Base-by-base conservation (phyloP, 2,113 vertebrate species). In the Egretta garzetta region DNA sequence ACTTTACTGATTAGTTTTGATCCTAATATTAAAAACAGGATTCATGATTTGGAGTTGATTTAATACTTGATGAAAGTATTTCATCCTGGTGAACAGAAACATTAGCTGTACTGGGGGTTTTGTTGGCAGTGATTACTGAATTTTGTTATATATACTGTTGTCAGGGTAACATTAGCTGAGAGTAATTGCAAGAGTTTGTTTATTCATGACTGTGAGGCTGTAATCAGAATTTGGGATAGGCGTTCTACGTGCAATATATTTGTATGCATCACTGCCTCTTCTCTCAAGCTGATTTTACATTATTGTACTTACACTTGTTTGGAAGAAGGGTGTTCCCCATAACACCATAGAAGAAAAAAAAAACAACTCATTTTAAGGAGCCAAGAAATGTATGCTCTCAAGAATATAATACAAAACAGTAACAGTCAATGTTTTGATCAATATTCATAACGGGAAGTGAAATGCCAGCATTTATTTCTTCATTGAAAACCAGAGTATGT, bases 141-240 rank as follows among this genome's bases (percentile, higher is more conserved):
- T 94, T 95, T 92, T 73, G 71, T 95, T 94, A 81, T 72, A 95
- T 56, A 93, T 80, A 92, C 80, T 72, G 96, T 96, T 79, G 94
- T 80, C 97, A 96, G 49, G 91, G 88, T 62, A 95, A 95, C 95
- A 68, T 79, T 50, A 96, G 81, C 76, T 56, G 64, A 63, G 74
- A 89, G 43, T 82, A 96, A 96, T 67, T 84, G 73, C 70, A 66
- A 47, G 87, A 60, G 52, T 86, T 86, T 92, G 76, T 89, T 97
- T 95, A 96, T 85, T 91, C 80, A 82, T 70, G 80, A 95, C 66
- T 89, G 33, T 50, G 58, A 92, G 58, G 66, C 68, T 84, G 83
- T 53, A 91, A 64, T 64, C 75, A 89, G 70, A 91, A 95, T 81
- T 88, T 81, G 60, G 52, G 39, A 72, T 39, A 63, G 82, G 33